phyloP scores from a whole-genome alignment of 2,797 vertebrate genomes.

The Triplophysa yarkandensis region DNA sequence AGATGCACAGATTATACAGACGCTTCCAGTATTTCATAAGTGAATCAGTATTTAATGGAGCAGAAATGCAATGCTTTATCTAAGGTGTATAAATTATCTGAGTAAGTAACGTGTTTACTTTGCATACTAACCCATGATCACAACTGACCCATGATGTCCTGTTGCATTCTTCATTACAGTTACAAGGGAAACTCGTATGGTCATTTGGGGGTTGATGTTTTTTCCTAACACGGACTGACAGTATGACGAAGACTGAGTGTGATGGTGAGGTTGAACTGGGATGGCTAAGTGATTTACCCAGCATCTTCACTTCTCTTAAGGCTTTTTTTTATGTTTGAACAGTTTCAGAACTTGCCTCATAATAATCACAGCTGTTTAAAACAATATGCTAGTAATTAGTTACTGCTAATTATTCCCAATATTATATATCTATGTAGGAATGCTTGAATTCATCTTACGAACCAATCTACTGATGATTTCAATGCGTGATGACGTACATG shows the following conservation, averaged over 20 bases:
- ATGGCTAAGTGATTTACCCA: not conserved
- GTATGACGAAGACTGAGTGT: slow-evolving; percentile 55
- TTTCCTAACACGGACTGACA: slow-evolving; percentile 65
- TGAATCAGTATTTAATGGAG: not conserved
- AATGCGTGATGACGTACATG: no score
- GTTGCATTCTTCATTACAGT: slow-evolving; percentile 72
- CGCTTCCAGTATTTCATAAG: not conserved
- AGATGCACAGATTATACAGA: not conserved
- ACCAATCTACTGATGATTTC: no score
- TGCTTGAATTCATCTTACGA: no score
- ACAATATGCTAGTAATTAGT: not conserved
- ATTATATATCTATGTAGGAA: no score
- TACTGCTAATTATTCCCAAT: not conserved
- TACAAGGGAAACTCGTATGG: slow-evolving; percentile 69
- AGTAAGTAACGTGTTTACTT: not conserved
- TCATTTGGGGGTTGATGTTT: slow-evolving; percentile 64
- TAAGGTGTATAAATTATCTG: not conserved
- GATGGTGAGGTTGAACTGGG: slow-evolving; percentile 47
- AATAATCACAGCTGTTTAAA: not conserved
- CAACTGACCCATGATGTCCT: slow-evolving; percentile 63
- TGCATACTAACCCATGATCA: slow-evolving; percentile 52
- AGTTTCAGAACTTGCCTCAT: not conserved
- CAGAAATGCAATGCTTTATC: not conserved
- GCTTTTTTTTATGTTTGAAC: not conserved
- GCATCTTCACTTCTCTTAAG: not conserved